Evolutionary conservation across 2,888 invertebrate species (phyloP), one percentile per base, ranked within the genome.

Genomic region (Sabellastarte sp.): DNA sequence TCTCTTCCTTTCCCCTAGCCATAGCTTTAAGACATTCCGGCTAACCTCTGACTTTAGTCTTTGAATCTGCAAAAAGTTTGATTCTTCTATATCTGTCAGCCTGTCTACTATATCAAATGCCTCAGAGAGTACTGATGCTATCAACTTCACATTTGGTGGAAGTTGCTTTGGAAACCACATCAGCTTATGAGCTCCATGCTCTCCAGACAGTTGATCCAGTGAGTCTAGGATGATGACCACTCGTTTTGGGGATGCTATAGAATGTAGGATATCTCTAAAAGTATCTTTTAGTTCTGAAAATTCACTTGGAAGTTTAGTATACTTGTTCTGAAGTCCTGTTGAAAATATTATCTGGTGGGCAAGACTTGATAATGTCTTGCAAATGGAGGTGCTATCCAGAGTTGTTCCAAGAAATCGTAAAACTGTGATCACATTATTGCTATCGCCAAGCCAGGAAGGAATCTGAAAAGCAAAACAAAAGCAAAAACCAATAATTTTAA

Each of bases 321-420:
- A 53, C 10, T 53, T 24, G 5, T 15, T 24, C 15, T 24, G 15
- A 5, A 53, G 53, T 5, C 26, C 5, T 15, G 10, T 15, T 24
- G 24, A 5, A 5, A 5, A 24, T 5, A 53, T 53, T 20, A 53
- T 5, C 24, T 53, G 53, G 5, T 24, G 15, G 26, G 10, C 5
- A 20, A 53, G 5, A 24, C 53, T 53, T 15, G 20, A 5, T 5
- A 53, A 24, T 5, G 53, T 24, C 5, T 5, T 5, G 5, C 5
- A 20, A 10, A 53, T 24, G 53, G 20, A 15, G 26, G 53, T 15
- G 24, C 20, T 53, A 10, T 15, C 53, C 15, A 24, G 53, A 5
- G 53, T 53, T 53, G 53, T 53, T 5, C 53, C 53, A 10, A 53
- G 53, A 24, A 53, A 24, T 15, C 53, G 53, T 10, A 53, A 20